Percentiles rank a stretch among this genome's conserved stretches.
Conservation (phyloP, 2,797 vertebrate genomes). For the Adelosebastes latens region DNA sequence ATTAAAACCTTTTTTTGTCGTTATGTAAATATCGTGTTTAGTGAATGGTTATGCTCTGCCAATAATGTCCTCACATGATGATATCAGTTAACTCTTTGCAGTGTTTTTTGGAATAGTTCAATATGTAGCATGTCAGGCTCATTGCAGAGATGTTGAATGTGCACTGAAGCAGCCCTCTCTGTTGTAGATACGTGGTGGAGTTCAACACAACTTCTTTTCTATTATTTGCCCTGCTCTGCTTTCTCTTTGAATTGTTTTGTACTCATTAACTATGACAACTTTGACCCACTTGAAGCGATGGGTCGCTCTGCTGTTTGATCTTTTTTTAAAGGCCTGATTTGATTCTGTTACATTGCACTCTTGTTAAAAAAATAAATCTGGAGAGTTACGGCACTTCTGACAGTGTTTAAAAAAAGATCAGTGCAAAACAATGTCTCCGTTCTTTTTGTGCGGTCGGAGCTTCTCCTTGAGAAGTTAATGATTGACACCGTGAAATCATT, state of each 20-base stretch:
- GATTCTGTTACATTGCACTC: slow-evolving; percentile 49
- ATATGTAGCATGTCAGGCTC: slow-evolving; percentile 79
- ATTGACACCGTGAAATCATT: slow-evolving; percentile 51
- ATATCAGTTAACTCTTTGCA: slow-evolving; percentile 74
- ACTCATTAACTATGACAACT: slow-evolving; percentile 58
- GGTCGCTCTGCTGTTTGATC: slow-evolving; percentile 25
- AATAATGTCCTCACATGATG: slow-evolving; percentile 79
- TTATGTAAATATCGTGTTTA: slow-evolving; percentile 98
- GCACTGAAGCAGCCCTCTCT: slow-evolving; percentile 70
- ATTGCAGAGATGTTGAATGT: slow-evolving; percentile 70
- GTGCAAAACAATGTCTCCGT: slow-evolving; percentile 32
- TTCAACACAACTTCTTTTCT: slow-evolving; percentile 38
- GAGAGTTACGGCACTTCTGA: slow-evolving; percentile 44
- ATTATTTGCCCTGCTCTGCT: slow-evolving; percentile 49
- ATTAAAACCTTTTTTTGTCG: slow-evolving; percentile 90
- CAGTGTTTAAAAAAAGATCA: slow-evolving; percentile 41
- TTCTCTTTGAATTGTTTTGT: slow-evolving; percentile 61
- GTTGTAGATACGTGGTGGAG: slow-evolving; percentile 63
- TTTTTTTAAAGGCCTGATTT: slow-evolving; percentile 17
- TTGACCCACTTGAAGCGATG: slow-evolving; percentile 27
- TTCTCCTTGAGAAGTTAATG: slow-evolving; percentile 52
- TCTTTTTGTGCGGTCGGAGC: slow-evolving; percentile 25
- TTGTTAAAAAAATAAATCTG: slow-evolving; percentile 20
- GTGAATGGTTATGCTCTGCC: slow-evolving; percentile 82
- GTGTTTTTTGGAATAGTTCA: slow-evolving; percentile 72